Conservation (phyloP, 2,797 vertebrate species). For the Calcarius lapponicus region DNA sequence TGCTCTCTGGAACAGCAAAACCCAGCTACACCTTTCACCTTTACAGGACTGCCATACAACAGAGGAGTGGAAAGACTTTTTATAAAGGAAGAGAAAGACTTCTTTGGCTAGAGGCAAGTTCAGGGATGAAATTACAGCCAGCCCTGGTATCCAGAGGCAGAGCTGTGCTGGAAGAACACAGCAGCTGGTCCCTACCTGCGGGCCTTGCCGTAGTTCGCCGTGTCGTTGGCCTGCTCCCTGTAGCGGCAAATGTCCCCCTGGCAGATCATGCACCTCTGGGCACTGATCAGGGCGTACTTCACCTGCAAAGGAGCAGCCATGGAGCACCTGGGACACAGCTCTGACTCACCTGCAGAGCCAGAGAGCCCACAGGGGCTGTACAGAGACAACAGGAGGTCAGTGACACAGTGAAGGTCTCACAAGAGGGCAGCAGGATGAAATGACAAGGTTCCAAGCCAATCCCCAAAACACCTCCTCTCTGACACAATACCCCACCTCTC, state of each 20-base stretch:
- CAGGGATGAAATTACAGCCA: neutral
- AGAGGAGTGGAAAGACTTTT: neutral
- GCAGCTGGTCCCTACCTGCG: conserved; percentile 97
- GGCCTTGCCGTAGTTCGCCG: conserved; percentile 95
- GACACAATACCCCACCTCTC: neutral
- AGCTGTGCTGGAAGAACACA: neutral
- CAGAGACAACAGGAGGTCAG: neutral
- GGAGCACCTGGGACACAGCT: neutral
- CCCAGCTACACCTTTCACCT: neutral
- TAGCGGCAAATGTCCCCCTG: conserved; percentile 97
- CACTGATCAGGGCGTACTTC: conserved; percentile 96
- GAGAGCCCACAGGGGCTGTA: neutral
- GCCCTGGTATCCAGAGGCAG: neutral
- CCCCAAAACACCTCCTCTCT: neutral
- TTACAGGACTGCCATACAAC: neutral
- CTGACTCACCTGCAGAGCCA: neutral
- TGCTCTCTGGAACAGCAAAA: neutral
- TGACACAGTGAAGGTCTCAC: neutral
- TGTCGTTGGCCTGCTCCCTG: conserved; percentile 93
- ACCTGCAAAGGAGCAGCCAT: conserved; percentile 79
- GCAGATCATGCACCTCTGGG: conserved; percentile 97
- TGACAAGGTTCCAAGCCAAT: neutral
- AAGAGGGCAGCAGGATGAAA: neutral
- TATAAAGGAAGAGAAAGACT: neutral
- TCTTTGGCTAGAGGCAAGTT: neutral